Conservation (phyloP, 2,888 invertebrate species). For the Asteroscopus sphinx region DNA sequence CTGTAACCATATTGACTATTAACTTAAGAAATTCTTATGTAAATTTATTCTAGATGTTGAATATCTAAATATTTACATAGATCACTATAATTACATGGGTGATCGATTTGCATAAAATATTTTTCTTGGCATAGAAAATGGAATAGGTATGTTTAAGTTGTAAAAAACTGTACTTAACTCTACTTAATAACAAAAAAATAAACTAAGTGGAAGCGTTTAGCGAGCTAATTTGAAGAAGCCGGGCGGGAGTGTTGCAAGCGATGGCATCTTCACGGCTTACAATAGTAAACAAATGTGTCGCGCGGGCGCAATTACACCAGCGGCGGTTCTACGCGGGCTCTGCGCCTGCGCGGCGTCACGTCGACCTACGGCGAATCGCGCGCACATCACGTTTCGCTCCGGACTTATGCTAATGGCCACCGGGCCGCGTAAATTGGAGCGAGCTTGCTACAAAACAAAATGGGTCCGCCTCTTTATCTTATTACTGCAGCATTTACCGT, state of each 20-base stretch:
- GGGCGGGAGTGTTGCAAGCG: constrained; percentile 77
- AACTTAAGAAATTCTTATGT: constrained; percentile 52
- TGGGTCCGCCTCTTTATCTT: constrained; percentile 87
- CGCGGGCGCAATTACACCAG: constrained; percentile 82
- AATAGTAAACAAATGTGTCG: constrained; percentile 89
- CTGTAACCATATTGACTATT: constrained; percentile 41
- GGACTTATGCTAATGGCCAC: constrained; percentile 89
- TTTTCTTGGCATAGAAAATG: constrained; percentile 23
- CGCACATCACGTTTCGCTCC: constrained; percentile 83
- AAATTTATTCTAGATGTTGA: constrained; percentile 49
- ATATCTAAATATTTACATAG: constrained; percentile 53
- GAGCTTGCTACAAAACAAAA: constrained; percentile 86
- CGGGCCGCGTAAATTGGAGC: constrained; percentile 87
- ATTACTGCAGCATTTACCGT: constrained; percentile 78
- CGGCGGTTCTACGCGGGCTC: constrained; percentile 56
- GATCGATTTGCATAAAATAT: constrained; percentile 43
- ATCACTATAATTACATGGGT: constrained; percentile 41
- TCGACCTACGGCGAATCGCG: constrained; percentile 79
- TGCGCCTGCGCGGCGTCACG: constrained; percentile 67
- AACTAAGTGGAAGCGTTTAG: constrained; percentile 67
- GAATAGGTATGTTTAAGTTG: constrained; percentile 14
- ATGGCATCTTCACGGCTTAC: constrained; percentile 89
- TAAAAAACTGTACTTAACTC: constrained; percentile 37
- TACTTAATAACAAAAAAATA: constrained; percentile 48
- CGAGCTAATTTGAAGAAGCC: constrained; percentile 85